Conservation (phyloP, 2,113 vertebrate species). For the Aegotheles bennettii region DNA sequence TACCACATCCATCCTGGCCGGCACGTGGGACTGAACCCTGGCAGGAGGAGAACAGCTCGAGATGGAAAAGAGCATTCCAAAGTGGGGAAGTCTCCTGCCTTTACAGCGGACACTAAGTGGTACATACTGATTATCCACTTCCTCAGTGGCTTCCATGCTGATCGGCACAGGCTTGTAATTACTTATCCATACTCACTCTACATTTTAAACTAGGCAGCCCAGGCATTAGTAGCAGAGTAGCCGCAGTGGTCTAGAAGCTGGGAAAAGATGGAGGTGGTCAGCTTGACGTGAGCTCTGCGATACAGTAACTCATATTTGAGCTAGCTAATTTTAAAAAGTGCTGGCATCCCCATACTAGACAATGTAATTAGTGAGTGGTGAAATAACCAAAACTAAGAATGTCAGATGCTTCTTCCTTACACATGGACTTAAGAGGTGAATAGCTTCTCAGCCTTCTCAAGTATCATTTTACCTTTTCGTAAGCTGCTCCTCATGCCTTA, state of each 20-base stretch:
- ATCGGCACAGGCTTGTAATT: not conserved
- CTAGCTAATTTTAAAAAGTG: not conserved
- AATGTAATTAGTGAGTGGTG: not conserved
- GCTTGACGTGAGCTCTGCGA: not conserved
- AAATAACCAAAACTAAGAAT: not conserved
- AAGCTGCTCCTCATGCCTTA: not conserved
- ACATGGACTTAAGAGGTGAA: not conserved
- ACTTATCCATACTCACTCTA: accelerated
- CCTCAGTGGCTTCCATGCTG: not conserved
- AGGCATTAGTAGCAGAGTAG: not conserved
- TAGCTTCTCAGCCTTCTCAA: not conserved
- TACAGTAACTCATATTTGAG: not conserved
- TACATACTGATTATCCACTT: not conserved
- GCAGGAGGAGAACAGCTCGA: not conserved
- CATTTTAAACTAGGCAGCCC: not conserved
- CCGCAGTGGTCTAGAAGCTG: not conserved
- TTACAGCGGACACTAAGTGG: accelerated
- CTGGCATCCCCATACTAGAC: not conserved
- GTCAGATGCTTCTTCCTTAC: not conserved
- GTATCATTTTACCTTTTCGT: not conserved
- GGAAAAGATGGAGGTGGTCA: not conserved
- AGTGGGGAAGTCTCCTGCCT: not conserved
- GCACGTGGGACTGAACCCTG: not conserved
- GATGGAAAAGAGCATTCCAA: not conserved
- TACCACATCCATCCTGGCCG: not conserved